Evolutionary conservation across 2,797 vertebrate species (phyloP).

Genomic region (Adelosebastes latens): DNA sequence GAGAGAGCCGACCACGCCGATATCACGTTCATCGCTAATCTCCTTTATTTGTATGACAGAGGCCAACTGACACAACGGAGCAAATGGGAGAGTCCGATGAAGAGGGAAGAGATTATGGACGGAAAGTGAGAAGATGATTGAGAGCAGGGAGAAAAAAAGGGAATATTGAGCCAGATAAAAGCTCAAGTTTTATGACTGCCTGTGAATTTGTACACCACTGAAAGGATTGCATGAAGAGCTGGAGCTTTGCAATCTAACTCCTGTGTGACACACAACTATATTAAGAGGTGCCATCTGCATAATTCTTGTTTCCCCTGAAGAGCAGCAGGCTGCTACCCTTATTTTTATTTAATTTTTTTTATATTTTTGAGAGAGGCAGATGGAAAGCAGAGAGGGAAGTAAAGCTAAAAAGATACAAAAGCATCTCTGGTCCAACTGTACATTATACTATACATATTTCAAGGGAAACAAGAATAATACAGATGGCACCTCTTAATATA

Average conservation of each 20-base stretch:
- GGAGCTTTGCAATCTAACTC: conserved; percentile 5
- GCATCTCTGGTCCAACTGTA: not conserved
- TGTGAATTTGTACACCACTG: not conserved
- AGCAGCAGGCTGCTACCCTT: not conserved
- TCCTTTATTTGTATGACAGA: not conserved
- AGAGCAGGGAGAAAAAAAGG: conserved; percentile 8
- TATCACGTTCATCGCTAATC: conserved; percentile 39
- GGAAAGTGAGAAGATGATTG: conserved; percentile 46
- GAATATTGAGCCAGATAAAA: conserved; percentile 24
- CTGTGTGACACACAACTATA: conserved; percentile 1
- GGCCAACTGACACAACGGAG: conserved; percentile 14
- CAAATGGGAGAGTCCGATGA: conserved; percentile 13
- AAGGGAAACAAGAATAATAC: not conserved
- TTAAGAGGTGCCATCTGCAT: not conserved
- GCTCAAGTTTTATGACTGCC: conserved; percentile 28
- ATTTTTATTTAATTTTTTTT: not conserved
- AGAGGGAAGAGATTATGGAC: conserved; percentile 7
- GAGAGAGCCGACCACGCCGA: not conserved
- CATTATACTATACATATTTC: not conserved
- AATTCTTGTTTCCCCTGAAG: not conserved
- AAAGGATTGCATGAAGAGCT: not conserved
- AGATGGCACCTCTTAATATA: not conserved
- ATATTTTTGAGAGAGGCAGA: not conserved
- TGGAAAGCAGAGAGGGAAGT: not conserved
- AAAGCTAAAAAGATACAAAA: conserved; percentile 18